Evolutionary conservation across 1,140 invertebrate genomes (phyloP), one percentile per base, ranked within the genome.

Genomic region (Microplitis demolitor): DNA sequence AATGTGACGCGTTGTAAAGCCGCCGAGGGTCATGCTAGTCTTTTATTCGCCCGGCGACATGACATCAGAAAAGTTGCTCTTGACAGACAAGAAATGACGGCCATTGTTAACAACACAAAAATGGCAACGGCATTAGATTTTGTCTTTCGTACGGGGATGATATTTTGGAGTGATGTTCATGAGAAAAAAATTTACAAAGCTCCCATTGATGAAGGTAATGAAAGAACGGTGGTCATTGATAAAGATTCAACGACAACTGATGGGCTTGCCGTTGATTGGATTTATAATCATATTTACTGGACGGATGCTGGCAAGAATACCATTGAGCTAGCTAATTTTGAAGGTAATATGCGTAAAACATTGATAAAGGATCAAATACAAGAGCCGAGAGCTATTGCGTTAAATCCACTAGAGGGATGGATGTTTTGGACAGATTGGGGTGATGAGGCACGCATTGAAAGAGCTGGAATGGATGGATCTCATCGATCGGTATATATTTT

Each of bases 351-450:
- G 93, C 90, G 93, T 67, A 97, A 95, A 85, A 93, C 94, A 4
- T 88, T 99, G 3, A 93, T 99, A 63, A 90, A 89, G 74, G 93
- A 94, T 82, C 89, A 90, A 16, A 87, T 99, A 8, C 95, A 98
- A 83, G 96, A 99, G 85, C 98, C 98, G 0, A 91, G 97, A 80
- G 96, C 96, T 1, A 97, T 99, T 78, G 96, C 95, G 13, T 88
- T 99, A 11, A 97, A 99, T 91, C 98, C 98, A 35, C 85, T 95
- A n/a, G 94, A 97, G 80, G 96, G 96, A 3, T 97, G 95, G 93
- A 95, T 98, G 92, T 98, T 96, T 85, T 98, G 97, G 97, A 96
- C 95, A 0, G 97, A 99, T 84, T 98, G 97, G 96, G 97, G 97
- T 75, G 89, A 93, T 71, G 90, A 91, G 64, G 91, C 96, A n/a